A percentile compares a stretch with the other conserved stretches of the same genome.
Evolutionary conservation across 2,888 invertebrate genomes (phyloP).

Genomic region (Marasmarcha lunaedactyla): DNA sequence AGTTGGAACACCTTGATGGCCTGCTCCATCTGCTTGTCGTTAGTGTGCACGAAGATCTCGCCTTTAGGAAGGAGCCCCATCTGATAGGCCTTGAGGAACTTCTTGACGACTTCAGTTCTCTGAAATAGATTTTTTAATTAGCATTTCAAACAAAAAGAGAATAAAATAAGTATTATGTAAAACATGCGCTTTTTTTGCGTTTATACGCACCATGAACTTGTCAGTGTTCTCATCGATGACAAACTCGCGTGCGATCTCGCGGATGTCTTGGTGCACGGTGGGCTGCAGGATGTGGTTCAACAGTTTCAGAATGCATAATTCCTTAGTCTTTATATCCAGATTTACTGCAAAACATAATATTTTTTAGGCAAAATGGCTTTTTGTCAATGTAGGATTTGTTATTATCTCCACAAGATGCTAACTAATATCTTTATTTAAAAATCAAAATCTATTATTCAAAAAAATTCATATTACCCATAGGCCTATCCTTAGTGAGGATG

Average conservation of each 20-base stretch:
- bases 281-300: slow-evolving; percentile 73
- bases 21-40: slow-evolving; percentile 72
- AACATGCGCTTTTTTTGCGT: not conserved
- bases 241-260: slow-evolving; percentile 70
- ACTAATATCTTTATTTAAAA: no score
- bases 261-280: slow-evolving; percentile 70
- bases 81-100: slow-evolving; percentile 66
- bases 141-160: not conserved
- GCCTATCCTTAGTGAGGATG: slow-evolving; percentile 37
- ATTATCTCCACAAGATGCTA: not conserved
- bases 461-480: slow-evolving; percentile 31
- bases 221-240: slow-evolving; percentile 70
- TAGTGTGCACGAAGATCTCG: slow-evolving; percentile 72
- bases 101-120: slow-evolving; percentile 69
- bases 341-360: slow-evolving; percentile 50
- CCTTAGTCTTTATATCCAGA: slow-evolving; percentile 62
- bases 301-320: slow-evolving; percentile 68
- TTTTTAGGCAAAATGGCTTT: no score
- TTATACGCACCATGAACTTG: slow-evolving; percentile 59
- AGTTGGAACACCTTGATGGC: slow-evolving; percentile 73
- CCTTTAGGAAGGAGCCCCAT: slow-evolving; percentile 70
- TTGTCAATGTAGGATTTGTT: no score
- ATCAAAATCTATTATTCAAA: no score
- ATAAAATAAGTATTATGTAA: not conserved
- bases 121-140: slow-evolving; percentile 22